These are phyloP conservation scores for Vanessa tameamea DNA, from an alignment of 1,140 invertebrate species.

Conservation along the genomic window DNA sequence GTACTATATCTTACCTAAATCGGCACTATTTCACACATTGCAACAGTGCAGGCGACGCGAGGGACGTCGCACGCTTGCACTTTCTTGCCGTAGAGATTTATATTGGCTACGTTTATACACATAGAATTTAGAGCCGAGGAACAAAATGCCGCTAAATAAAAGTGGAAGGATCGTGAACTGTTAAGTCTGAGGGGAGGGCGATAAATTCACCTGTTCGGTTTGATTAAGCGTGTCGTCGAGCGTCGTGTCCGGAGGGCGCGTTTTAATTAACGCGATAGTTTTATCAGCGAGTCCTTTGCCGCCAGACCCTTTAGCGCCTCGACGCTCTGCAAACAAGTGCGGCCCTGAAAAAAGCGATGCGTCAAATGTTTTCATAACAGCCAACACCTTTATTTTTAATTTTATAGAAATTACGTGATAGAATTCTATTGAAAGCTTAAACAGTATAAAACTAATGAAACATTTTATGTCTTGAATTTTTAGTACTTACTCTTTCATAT, in stretches of 20 bases:
- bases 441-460: no score
- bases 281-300: conserved; percentile 48
- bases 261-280: conserved; percentile 57
- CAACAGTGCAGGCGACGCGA: conserved; percentile 6
- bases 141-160: neutral
- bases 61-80: conserved; percentile 10
- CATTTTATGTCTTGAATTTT: no score
- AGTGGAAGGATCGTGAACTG: neutral
- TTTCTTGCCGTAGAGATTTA: conserved; percentile 4
- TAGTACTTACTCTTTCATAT: no score
- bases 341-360: conserved; percentile 7
- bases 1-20: conserved; percentile 20
- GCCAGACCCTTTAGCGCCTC: conserved; percentile 30
- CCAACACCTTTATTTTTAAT: neutral
- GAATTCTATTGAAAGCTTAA: no score
- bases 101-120: neutral
- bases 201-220: conserved; percentile 33
- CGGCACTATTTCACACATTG: conserved; percentile 17
- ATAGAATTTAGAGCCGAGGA: neutral
- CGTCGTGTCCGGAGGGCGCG: conserved; percentile 32
- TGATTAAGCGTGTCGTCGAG: conserved; percentile 22
- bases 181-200: conserved; percentile 2
- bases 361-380: neutral
- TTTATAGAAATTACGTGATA: neutral
- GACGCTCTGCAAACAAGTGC: conserved; percentile 8